These are phyloP conservation scores for Calyptomena viridis DNA, from an alignment of 2,113 vertebrate species.

Conservation along the genomic window DNA sequence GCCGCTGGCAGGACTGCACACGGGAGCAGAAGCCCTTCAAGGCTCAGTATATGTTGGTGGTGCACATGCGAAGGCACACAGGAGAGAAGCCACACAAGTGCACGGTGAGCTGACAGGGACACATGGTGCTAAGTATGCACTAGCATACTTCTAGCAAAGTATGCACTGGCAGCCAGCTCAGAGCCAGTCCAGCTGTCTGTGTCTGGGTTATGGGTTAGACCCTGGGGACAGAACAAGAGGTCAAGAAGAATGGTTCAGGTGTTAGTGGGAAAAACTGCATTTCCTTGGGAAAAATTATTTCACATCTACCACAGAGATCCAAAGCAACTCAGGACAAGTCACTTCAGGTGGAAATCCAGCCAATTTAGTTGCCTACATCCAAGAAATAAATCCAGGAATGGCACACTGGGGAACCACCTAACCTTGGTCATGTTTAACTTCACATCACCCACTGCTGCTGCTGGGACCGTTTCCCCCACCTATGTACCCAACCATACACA, in stretches of 20 bases:
- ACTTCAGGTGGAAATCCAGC: neutral
- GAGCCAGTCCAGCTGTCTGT: neutral
- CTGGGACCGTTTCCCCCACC: neutral
- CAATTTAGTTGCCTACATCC: neutral
- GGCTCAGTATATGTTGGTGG: slow-evolving; percentile 98
- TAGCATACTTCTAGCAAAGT: neutral
- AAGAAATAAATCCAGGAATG: neutral
- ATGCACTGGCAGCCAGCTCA: neutral
- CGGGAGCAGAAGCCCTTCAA: slow-evolving; percentile 98
- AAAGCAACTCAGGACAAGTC: neutral
- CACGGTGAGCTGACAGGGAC: slow-evolving; percentile 81
- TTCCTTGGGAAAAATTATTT: neutral
- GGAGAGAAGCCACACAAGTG: slow-evolving; percentile 98
- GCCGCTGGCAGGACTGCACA: slow-evolving; percentile 95
- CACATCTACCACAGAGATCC: neutral
- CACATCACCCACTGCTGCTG: neutral
- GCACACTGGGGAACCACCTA: neutral
- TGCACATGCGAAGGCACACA: slow-evolving; percentile 96
- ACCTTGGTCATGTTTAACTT: neutral
- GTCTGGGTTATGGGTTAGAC: neutral
- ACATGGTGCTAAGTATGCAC: neutral
- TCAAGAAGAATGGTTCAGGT: neutral
- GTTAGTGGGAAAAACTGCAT: neutral
- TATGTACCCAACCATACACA: fast-evolving
- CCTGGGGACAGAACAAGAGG: neutral